These are phyloP conservation scores for Trichogramma dendrolimi DNA, from an alignment of 2,888 invertebrate genomes.

Conservation along the genomic window DNA sequence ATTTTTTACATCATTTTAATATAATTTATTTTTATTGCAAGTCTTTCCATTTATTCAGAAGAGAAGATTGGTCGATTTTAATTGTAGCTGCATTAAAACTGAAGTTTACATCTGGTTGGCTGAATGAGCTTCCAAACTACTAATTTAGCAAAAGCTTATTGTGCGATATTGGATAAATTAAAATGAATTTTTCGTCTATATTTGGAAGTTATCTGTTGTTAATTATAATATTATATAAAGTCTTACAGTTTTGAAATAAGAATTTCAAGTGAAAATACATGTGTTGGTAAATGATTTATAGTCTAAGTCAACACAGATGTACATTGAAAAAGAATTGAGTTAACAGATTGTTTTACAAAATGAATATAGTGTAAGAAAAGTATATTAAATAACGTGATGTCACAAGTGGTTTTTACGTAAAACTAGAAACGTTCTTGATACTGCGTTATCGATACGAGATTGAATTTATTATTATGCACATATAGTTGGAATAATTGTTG, in stretches of 20 bases:
- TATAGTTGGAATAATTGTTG: conserved; percentile 25
- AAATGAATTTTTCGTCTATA: conserved; percentile 30
- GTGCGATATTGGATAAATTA: conserved; percentile 34
- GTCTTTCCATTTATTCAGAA: conserved; percentile 27
- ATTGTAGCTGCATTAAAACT: conserved; percentile 8
- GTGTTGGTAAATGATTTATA: conserved; percentile 34
- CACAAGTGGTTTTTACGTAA: no score
- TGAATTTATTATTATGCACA: conserved; percentile 20
- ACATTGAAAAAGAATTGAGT: conserved; percentile 37
- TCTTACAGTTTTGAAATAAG: conserved; percentile 25
- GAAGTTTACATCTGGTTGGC: conserved; percentile 9
- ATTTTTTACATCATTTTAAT: conserved; percentile 15
- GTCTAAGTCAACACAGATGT: conserved; percentile 38
- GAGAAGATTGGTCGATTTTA: conserved; percentile 15
- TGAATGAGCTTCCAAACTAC: conserved; percentile 29
- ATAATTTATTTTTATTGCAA: conserved; percentile 26
- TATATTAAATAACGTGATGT: conserved; percentile 4
- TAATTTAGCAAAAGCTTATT: conserved; percentile 31
- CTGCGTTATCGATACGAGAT: no score
- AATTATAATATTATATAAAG: conserved; percentile 24
- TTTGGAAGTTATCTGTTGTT: conserved; percentile 32
- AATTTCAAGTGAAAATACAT: conserved; percentile 25
- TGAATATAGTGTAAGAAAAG: conserved; percentile 1
- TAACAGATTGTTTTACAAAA: conserved; percentile 38
- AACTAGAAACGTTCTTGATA: no score